Evolutionary conservation across 1,140 invertebrate genomes (phyloP).

Genomic region (Belonocnema kinseyi): DNA sequence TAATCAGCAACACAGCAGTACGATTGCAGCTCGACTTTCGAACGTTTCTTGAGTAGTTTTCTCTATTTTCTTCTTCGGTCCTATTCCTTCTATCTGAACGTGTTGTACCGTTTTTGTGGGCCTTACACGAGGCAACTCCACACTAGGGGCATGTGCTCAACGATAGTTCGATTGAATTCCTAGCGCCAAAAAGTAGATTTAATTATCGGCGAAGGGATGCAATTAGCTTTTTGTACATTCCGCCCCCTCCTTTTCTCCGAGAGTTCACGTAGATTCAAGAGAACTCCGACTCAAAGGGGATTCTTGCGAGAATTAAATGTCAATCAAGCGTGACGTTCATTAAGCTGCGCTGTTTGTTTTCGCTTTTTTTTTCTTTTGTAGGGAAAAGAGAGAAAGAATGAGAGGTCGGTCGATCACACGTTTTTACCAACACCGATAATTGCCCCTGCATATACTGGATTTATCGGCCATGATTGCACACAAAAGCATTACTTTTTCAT

Average conservation of each 20-base stretch:
- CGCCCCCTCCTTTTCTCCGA: slow-evolving; percentile 38
- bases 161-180: slow-evolving; percentile 65
- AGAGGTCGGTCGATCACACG: slow-evolving; percentile 6
- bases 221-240: slow-evolving; percentile 69
- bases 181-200: slow-evolving; percentile 65
- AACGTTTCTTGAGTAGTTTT: neutral
- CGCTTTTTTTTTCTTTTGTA: slow-evolving; percentile 40
- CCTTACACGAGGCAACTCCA: neutral
- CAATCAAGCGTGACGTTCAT: slow-evolving; percentile 68
- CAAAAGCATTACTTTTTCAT: too few relatives aligned
- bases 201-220: slow-evolving; percentile 63
- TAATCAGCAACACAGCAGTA: too few relatives aligned
- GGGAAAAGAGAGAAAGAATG: neutral
- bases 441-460: slow-evolving; percentile 23
- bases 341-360: slow-evolving; percentile 56
- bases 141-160: neutral
- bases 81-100: slow-evolving; percentile 34
- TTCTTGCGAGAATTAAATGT: slow-evolving; percentile 70
- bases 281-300: slow-evolving; percentile 57
- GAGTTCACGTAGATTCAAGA: slow-evolving; percentile 28
- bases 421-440: slow-evolving; percentile 30
- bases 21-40: neutral
- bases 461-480: neutral
- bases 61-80: neutral
- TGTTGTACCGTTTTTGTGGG: slow-evolving; percentile 37